phyloP scores from a whole-genome alignment of 2,888 invertebrate species.

The Ennomos erosarius region DNA sequence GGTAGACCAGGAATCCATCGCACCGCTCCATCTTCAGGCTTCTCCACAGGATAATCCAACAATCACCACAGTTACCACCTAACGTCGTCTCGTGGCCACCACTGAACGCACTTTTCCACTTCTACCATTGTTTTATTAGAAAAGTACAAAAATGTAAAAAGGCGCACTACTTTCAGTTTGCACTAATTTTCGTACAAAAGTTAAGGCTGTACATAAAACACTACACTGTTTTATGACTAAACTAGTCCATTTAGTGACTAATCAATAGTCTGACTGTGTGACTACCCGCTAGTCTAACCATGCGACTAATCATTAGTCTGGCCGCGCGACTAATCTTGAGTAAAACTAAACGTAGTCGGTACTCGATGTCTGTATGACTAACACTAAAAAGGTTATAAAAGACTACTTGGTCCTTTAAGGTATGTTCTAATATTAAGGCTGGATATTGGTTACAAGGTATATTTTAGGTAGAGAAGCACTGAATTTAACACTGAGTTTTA shows the following conservation, averaged over 20 bases:
- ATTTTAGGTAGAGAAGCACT: slow-evolving; percentile 74
- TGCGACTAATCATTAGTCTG: slow-evolving; percentile 3
- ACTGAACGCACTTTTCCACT: slow-evolving; percentile 33
- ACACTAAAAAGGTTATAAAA: slow-evolving; percentile 70
- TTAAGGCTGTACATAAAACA: slow-evolving; percentile 59
- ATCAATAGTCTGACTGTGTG: slow-evolving; percentile 48
- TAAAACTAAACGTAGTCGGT: too few species aligned
- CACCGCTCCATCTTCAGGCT: slow-evolving; percentile 88
- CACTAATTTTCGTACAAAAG: slow-evolving; percentile 63
- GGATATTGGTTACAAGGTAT: slow-evolving; percentile 61
- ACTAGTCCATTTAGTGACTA: slow-evolving; percentile 38
- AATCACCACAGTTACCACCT: slow-evolving; percentile 45
- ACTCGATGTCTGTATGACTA: background rate
- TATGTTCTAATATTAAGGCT: slow-evolving; percentile 68
- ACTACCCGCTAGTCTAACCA: background rate
- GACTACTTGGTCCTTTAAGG: slow-evolving; percentile 79
- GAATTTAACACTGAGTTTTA: slow-evolving; percentile 56
- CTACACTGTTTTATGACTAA: slow-evolving; percentile 43
- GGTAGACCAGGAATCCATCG: slow-evolving; percentile 92
- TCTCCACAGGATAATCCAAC: slow-evolving; percentile 29
- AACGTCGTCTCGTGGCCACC: slow-evolving; percentile 52
- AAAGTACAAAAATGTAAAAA: slow-evolving; percentile 39
- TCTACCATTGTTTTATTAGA: slow-evolving; percentile 23
- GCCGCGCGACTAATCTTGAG: background rate
- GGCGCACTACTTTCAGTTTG: slow-evolving; percentile 38